phyloP scores from a whole-genome alignment of 2,797 vertebrate genomes.

The Gadopsis marmoratus region DNA sequence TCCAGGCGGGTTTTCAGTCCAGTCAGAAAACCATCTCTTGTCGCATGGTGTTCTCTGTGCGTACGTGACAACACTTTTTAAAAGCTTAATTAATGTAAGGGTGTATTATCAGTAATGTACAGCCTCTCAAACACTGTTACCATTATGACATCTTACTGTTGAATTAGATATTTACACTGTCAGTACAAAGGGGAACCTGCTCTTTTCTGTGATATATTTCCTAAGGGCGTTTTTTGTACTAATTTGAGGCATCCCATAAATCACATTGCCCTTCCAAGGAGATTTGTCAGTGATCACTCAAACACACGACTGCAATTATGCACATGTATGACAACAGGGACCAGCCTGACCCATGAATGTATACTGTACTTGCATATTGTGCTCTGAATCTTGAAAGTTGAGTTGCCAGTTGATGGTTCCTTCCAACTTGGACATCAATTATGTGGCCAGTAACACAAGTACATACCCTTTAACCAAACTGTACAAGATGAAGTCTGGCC shows the following conservation, averaged over 20 bases:
- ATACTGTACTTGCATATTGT: neutral
- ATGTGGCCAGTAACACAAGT: neutral
- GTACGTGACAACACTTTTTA: neutral
- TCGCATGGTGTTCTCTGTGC: neutral
- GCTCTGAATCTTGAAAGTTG: too few species aligned
- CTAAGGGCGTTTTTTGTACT: slow-evolving; percentile 7
- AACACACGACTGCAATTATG: slow-evolving; percentile 19
- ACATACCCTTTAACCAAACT: neutral
- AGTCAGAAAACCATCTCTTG: neutral
- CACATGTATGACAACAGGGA: slow-evolving; percentile 6
- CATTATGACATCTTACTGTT: neutral
- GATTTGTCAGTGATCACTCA: slow-evolving; percentile 52
- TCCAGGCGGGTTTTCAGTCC: neutral
- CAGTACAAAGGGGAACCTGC: neutral
- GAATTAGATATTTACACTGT: neutral
- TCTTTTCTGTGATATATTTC: slow-evolving; percentile 11
- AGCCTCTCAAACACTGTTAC: neutral
- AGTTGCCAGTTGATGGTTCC: too few species aligned
- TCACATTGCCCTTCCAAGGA: slow-evolving; percentile 18
- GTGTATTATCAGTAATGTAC: neutral
- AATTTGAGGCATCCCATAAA: slow-evolving; percentile 34
- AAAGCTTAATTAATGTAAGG: neutral
- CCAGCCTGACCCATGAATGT: neutral
- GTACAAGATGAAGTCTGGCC: neutral
- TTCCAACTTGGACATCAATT: too few species aligned